Evolutionary conservation across 2,113 vertebrate species (phyloP).

Genomic region (Phyllopteryx taeniolatus): DNA sequence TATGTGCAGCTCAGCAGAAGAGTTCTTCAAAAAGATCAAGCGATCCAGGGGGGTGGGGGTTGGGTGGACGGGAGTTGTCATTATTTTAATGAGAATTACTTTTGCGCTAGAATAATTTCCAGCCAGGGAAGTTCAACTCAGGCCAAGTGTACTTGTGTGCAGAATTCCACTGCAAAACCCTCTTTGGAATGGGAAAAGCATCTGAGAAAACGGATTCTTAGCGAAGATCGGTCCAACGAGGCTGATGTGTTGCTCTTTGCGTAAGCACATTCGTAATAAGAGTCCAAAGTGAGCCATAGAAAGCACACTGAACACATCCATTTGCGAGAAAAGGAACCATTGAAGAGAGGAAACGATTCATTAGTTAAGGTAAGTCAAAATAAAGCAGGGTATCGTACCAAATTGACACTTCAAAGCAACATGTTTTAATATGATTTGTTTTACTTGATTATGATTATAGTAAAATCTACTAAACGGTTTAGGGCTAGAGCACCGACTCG

Average conservation of each 20-base stretch:
- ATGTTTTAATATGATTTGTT: background rate
- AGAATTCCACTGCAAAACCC: background rate
- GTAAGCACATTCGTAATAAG: constrained; percentile 64
- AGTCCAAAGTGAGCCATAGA: constrained; percentile 61
- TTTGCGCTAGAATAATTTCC: constrained; percentile 1
- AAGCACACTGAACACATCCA: constrained; percentile 54
- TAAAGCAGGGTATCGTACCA: background rate
- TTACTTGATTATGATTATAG: no score
- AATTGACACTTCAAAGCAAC: background rate
- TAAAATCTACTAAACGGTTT: background rate
- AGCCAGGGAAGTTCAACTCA: constrained; percentile 28
- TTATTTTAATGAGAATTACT: constrained; percentile 55
- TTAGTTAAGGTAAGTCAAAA: constrained; percentile 33
- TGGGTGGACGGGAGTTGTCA: constrained; percentile 29
- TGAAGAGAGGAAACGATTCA: constrained; percentile 57
- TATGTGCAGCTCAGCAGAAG: constrained; percentile 40
- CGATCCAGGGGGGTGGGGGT: constrained; percentile 27
- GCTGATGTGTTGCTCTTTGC: constrained; percentile 35
- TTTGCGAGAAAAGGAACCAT: constrained; percentile 55
- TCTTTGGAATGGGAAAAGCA: background rate
- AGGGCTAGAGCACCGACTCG: background rate
- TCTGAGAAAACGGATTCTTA: background rate
- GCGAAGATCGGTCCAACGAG: constrained; percentile 47
- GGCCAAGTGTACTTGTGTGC: background rate
- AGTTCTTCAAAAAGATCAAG: constrained; percentile 43